Base-by-base conservation (phyloP, 2,888 invertebrate genomes). In the Archips crataeganus region DNA sequence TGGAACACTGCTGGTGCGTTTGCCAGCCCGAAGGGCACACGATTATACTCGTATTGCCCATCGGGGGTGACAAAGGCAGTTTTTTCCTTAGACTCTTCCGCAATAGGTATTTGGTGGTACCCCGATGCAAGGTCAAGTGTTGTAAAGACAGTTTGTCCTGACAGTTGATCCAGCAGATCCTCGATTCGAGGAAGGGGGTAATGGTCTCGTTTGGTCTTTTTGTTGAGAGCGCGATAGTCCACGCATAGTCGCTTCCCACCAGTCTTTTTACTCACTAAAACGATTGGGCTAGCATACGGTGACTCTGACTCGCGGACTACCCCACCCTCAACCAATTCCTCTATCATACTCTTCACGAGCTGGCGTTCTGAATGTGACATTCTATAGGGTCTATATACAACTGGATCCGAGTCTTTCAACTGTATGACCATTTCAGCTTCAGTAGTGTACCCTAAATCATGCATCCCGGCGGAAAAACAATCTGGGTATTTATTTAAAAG, bases 61-160 rank as follows among this genome's bases (percentile, higher is more conserved):
- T 78, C 78, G 1, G 80, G 82, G 0, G 81, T 82, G 0, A 85
- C 77, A 71, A 87, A 85, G 0, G 84, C 79, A 0, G 84, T 86
- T 49, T 79, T 82, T 61, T 82, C 78, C 45, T 75, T 70, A 32
- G 81, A 79, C 6, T 73, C 69, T 39, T 77, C 74, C n/a, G 78
- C 73, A 1, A 85, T 69, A 8, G 71, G 66, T 2, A 84, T 81
- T 67, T 85, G 83, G 51, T 83, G 82, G 74, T 82, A 82, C 1
- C 81, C 80, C 62, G 81, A 80, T 34, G 75, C 76, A 3, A 84
- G 47, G 64, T 79, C 79, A 6, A 81, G 74, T 10, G 78, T 78
- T 9, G 75, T 80, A 70, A 82, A 82, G 39, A 79, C 72, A 23
- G 68, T 79, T 0, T 79, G 79, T 0, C 75, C 75, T 13, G 77